These are phyloP conservation scores for Drosophila ochracea DNA, from an alignment of 2,888 invertebrate species.

Conservation along the genomic window DNA sequence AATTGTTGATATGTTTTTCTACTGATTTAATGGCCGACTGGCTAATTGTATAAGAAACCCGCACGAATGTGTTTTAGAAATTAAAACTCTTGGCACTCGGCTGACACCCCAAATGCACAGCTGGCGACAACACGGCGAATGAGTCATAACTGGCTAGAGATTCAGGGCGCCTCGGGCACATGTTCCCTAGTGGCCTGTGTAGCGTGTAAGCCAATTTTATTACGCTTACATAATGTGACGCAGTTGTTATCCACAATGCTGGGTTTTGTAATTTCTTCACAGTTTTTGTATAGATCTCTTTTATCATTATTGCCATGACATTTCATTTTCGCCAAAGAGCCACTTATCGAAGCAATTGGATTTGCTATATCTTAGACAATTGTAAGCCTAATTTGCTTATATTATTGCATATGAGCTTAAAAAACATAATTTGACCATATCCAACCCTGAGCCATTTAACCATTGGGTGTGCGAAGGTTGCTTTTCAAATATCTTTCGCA, in stretches of 20 bases:
- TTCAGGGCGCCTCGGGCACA: constrained; percentile 36
- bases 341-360: constrained; percentile 59
- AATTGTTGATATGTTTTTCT: constrained; percentile 57
- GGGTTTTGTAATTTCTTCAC: constrained; percentile 13
- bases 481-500: constrained; percentile 17
- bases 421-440: constrained; percentile 8
- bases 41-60: constrained; percentile 57
- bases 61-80: constrained; percentile 43
- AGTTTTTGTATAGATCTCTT: constrained; percentile 25
- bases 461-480: constrained; percentile 39
- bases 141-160: constrained; percentile 47
- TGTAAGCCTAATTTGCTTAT: constrained; percentile 59
- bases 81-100: constrained; percentile 52
- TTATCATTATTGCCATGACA: constrained; percentile 57
- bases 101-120: constrained; percentile 63
- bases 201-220: constrained; percentile 30
- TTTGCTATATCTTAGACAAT: constrained; percentile 58
- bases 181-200: constrained; percentile 23
- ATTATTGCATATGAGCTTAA: constrained; percentile 49
- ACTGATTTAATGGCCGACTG: constrained; percentile 58
- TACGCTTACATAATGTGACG: constrained; percentile 40
- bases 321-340: constrained; percentile 39
- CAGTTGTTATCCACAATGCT: constrained; percentile 23
- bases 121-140: constrained; percentile 54
- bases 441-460: constrained; percentile 59